Base-by-base conservation (phyloP, 2,888 invertebrate genomes). In the Orthosia gothica region DNA sequence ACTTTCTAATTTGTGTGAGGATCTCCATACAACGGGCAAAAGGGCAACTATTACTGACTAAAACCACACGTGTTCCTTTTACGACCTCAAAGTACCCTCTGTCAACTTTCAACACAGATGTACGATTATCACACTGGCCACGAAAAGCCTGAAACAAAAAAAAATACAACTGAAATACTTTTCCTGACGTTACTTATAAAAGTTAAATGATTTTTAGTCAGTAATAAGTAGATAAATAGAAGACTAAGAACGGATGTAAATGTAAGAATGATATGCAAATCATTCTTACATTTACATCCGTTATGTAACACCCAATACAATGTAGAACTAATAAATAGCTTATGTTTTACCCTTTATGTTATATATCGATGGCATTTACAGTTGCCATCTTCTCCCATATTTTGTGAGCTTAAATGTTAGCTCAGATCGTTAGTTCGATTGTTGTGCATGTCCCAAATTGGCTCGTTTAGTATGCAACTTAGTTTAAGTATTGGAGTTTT, bases 331-430 rank as follows among this genome's bases (percentile, higher is more conserved):
- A 76, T 84, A 81, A 76, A 72, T 70, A 76, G 49, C 26, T 47
- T 58, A 52, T 73, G 67, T 62, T 70, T 32, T 55, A 84, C 82
- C 86, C 86, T 89, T 88, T 77, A 81, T 68, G 68, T 82, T 87
- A 81, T 86, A 83, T 85, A 63, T 71, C 15, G 84, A 85, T 87
- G 88, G 67, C 82, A 89, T 90, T 90, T 88, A 32, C 68, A 76
- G 64, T 84, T 71, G 78, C 70, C 85, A 88, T 85, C 86, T 90
- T 86, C 88, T 88, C 81, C 86, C 81, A 88, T 90, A 90, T 89
- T 90, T 89, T 79, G 85, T 78, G 72, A 74, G 77, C 77, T 82
- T 88, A 89, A 91, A 90, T 89, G 88, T 82, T 88, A 89, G 75
- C 74, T n/a, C 47, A 75, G 74, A 76, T 82, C 58, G 76, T 76